Conservation (phyloP, 2,113 vertebrate species). For the Apodemus speciosus region DNA sequence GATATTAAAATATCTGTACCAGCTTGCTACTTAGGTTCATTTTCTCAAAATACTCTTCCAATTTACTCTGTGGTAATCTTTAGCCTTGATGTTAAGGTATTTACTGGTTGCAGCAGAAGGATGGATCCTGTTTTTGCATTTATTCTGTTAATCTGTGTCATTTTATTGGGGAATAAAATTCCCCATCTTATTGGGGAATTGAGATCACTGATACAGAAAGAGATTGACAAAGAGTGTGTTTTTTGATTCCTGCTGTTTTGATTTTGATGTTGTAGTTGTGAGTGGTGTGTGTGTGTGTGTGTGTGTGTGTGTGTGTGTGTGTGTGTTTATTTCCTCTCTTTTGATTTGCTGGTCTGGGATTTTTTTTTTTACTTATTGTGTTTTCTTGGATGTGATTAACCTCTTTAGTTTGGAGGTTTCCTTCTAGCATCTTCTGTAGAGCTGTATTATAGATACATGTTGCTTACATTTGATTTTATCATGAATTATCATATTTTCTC, state of each 20-base stretch:
- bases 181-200: not conserved
- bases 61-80: not conserved
- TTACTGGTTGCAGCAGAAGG: not conserved
- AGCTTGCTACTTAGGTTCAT: not conserved
- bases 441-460: not conserved
- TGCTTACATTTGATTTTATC: not conserved
- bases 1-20: not conserved
- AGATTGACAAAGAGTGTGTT: not conserved
- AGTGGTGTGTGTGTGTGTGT: not conserved
- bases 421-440: not conserved
- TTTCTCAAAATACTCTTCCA: not conserved
- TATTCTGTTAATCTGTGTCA: not conserved
- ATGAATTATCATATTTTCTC: not conserved
- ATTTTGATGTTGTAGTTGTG: not conserved
- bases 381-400: not conserved
- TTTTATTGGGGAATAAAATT: not conserved
- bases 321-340: not conserved
- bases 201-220: not conserved
- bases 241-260: not conserved
- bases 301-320: not conserved
- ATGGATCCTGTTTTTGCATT: not conserved
- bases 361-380: not conserved
- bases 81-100: not conserved
- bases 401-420: not conserved
- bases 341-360: not conserved